phyloP scores from a whole-genome alignment of 1,140 invertebrate genomes.

The Drosophila nigromelanica region DNA sequence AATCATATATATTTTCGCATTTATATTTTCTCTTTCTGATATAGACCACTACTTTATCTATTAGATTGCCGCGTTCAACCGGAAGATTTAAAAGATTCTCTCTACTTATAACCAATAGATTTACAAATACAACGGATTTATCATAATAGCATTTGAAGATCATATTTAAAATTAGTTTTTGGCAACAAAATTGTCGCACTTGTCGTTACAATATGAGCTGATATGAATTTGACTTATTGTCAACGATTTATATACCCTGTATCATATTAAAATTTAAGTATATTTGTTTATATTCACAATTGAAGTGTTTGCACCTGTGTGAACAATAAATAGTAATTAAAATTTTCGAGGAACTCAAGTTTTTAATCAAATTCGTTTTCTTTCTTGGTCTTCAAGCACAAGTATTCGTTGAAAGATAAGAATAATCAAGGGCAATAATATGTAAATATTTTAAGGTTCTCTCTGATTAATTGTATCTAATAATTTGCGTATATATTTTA shows the following conservation, averaged over 20 bases:
- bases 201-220: neutral
- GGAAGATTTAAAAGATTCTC: neutral
- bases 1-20: too few species aligned
- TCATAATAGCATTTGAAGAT: neutral
- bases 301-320: neutral
- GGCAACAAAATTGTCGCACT: neutral
- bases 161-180: constrained; percentile 6
- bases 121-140: neutral
- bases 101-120: neutral
- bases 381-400: neutral
- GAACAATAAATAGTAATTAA: neutral
- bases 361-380: constrained; percentile 4
- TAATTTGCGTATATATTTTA: too few species aligned
- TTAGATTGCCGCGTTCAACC: too few species aligned
- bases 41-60: too few species aligned
- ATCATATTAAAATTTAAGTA: neutral
- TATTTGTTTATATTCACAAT: neutral
- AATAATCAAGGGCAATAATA: neutral
- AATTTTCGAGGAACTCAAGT: neutral
- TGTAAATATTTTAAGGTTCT: neutral
- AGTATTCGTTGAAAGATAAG: neutral
- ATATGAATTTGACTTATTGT: neutral
- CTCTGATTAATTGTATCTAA: too few species aligned
- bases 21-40: too few species aligned
- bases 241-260: neutral